These are phyloP conservation scores for Scomber scombrus DNA, from an alignment of 2,113 vertebrate genomes.

Conservation along the genomic window DNA sequence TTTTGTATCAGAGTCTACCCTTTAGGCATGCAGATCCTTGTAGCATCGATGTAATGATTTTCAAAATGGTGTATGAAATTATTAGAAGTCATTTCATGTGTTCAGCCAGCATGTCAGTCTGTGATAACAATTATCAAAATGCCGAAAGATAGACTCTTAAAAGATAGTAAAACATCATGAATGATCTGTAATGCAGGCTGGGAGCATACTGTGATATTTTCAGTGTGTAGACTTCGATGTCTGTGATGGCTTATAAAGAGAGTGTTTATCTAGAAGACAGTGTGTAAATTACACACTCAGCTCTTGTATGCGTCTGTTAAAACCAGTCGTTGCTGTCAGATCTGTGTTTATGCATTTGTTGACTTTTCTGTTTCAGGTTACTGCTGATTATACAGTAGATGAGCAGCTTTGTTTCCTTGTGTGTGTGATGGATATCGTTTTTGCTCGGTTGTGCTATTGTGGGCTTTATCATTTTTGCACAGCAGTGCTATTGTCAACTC, in stretches of 20 bases:
- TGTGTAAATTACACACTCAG: slow-evolving; percentile 22
- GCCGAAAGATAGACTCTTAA: neutral
- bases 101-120: too few species aligned
- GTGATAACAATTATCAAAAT: too few species aligned
- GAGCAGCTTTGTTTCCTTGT: slow-evolving; percentile 52
- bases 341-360: slow-evolving; percentile 69
- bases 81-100: too few species aligned
- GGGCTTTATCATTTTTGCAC: slow-evolving; percentile 55
- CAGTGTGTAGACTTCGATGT: neutral
- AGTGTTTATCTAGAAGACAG: slow-evolving; percentile 22
- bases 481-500: slow-evolving; percentile 60
- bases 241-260: slow-evolving; percentile 10
- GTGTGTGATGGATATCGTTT: slow-evolving; percentile 58
- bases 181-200: neutral
- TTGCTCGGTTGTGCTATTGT: slow-evolving; percentile 9
- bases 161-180: slow-evolving; percentile 20
- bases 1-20: neutral
- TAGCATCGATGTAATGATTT: too few species aligned
- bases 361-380: slow-evolving; percentile 59
- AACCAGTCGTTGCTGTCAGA: slow-evolving; percentile 35
- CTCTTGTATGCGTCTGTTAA: slow-evolving; percentile 37
- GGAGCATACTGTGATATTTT: slow-evolving; percentile 14
- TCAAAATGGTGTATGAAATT: too few species aligned
- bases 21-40: slow-evolving; percentile 12
- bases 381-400: slow-evolving; percentile 48